Evolutionary conservation across 1,140 invertebrate genomes (phyloP).

Genomic region (Paralvinella palmiformis): DNA sequence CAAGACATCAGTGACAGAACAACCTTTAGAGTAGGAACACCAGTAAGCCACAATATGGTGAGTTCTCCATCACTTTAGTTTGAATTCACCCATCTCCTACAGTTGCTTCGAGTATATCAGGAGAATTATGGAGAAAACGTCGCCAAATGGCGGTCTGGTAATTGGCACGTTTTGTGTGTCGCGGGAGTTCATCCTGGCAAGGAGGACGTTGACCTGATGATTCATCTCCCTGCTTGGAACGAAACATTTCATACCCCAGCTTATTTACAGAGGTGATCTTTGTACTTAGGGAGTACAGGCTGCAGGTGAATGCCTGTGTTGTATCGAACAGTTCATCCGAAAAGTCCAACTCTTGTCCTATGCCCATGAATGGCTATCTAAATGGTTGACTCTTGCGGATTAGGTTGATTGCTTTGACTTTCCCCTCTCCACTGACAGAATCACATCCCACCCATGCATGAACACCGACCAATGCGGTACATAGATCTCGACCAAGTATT

Average conservation of each 20-base stretch:
- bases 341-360: neutral
- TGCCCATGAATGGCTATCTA: neutral
- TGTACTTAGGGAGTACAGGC: neutral
- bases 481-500: neutral
- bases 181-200: neutral
- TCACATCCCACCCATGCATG: neutral
- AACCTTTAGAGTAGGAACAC: no score
- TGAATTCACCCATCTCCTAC: neutral
- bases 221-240: neutral
- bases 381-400: neutral
- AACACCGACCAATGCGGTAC: neutral
- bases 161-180: neutral
- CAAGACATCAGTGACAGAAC: no score
- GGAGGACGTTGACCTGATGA: neutral
- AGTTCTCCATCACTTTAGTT: no score
- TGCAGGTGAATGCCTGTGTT: neutral
- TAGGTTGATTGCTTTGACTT: neutral
- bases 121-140: neutral
- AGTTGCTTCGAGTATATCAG: neutral
- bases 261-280: neutral
- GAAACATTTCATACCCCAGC: slow-evolving; percentile 2
- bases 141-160: neutral
- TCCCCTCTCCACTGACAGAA: neutral
- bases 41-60: no score
- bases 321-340: neutral